These are phyloP conservation scores for Nasonia giraulti DNA, from an alignment of 1,140 invertebrate species.

Conservation along the genomic window DNA sequence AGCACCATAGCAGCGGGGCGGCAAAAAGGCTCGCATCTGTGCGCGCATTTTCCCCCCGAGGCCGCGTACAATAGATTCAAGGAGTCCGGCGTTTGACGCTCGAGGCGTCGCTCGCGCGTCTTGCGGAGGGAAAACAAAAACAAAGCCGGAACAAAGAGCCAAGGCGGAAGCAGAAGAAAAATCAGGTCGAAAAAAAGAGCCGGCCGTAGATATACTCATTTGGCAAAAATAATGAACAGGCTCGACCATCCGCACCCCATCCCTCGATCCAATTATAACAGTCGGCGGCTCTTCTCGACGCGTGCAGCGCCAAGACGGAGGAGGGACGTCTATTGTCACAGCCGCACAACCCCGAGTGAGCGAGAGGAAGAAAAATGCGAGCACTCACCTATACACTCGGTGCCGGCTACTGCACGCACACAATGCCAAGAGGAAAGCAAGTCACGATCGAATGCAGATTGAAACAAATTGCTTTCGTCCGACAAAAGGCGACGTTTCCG, in stretches of 20 bases:
- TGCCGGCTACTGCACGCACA: background rate
- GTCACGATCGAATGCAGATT: constrained; percentile 23
- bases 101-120: background rate
- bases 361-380: background rate
- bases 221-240: constrained; percentile 40
- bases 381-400: too few species aligned
- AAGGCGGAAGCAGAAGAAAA: background rate
- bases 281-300: background rate
- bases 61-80: constrained; percentile 15
- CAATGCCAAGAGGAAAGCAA: background rate
- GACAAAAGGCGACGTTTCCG: constrained; percentile 16
- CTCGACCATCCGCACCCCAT: background rate
- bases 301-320: background rate
- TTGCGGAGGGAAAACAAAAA: constrained; percentile 4
- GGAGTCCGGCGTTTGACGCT: background rate
- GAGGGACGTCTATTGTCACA: background rate
- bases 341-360: background rate
- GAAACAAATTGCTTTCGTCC: constrained; percentile 34
- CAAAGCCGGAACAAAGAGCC: background rate
- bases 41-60: background rate
- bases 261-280: constrained; percentile 31
- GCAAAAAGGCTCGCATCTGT: background rate
- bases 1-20: background rate
- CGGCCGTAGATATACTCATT: constrained; percentile 23
- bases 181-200: constrained; percentile 8